Conservation (phyloP, 2,113 vertebrate genomes). For the Cercocebus atys region DNA sequence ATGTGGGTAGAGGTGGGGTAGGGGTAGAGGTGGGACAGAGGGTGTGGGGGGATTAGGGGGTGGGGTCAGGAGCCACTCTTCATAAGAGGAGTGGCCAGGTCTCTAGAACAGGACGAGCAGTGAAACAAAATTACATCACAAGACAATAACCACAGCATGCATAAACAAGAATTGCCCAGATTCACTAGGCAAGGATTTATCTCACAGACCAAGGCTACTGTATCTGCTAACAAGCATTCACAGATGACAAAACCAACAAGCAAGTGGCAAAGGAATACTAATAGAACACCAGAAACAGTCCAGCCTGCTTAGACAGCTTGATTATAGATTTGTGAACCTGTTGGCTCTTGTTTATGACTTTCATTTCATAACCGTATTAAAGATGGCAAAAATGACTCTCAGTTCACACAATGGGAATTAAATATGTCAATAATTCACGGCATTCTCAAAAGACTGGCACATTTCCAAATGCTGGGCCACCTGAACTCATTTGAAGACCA, state of each 20-base stretch:
- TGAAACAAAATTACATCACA: background rate
- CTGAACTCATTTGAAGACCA: background rate
- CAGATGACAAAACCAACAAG: background rate
- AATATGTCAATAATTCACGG: background rate
- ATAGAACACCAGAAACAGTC: background rate
- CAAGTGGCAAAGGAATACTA: background rate
- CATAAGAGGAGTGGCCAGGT: background rate
- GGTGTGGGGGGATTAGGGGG: background rate
- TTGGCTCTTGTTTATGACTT: slow-evolving; percentile 10
- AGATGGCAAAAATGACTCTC: slow-evolving; percentile 41
- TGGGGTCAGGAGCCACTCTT: background rate
- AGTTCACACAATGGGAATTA: slow-evolving; percentile 15
- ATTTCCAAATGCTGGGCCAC: background rate
- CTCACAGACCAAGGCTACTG: background rate
- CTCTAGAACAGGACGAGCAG: background rate
- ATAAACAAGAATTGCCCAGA: background rate
- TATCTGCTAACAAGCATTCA: background rate
- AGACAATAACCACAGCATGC: background rate
- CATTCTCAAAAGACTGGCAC: background rate
- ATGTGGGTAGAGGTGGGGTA: background rate
- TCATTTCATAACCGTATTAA: background rate
- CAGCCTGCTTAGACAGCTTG: background rate
- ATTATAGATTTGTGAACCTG: slow-evolving; percentile 8
- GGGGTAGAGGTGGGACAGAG: too few relatives aligned
- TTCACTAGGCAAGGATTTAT: background rate